Percentiles rank a stretch among this genome's conserved stretches.
Conservation (phyloP, 1,140 invertebrate species). For the Bombus breviceps region DNA sequence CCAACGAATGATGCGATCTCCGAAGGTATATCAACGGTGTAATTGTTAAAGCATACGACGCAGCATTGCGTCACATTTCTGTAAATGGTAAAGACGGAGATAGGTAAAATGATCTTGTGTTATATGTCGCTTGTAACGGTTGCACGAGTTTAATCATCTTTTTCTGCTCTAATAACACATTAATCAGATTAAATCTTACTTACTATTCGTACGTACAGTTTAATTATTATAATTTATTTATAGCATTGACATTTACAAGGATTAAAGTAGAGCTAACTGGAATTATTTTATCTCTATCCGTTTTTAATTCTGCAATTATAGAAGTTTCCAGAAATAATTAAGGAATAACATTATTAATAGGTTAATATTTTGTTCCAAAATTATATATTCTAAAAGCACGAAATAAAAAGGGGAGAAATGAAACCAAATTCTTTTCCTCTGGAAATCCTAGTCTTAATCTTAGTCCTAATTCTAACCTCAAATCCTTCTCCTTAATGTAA, state of each 20-base stretch:
- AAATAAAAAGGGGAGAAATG: too few species aligned
- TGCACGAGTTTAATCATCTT: not conserved
- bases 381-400: not conserved
- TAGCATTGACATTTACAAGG: not conserved
- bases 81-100: conserved; percentile 17
- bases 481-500: not conserved
- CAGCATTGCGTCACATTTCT: conserved; percentile 31
- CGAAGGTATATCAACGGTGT: not conserved
- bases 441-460: not conserved
- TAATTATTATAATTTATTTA: not conserved
- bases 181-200: not conserved
- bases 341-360: too few species aligned
- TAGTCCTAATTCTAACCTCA: not conserved
- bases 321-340: too few species aligned
- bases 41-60: not conserved
- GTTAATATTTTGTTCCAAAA: too few species aligned
- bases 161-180: not conserved
- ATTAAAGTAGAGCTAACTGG: too few species aligned
- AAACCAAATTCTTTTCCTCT: not conserved
- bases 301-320: too few species aligned
- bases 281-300: too few species aligned
- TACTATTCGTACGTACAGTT: not conserved
- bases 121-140: not conserved
- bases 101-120: conserved; percentile 7
- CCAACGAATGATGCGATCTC: not conserved